Conservation (phyloP, 2,113 vertebrate genomes). For the Egretta garzetta region DNA sequence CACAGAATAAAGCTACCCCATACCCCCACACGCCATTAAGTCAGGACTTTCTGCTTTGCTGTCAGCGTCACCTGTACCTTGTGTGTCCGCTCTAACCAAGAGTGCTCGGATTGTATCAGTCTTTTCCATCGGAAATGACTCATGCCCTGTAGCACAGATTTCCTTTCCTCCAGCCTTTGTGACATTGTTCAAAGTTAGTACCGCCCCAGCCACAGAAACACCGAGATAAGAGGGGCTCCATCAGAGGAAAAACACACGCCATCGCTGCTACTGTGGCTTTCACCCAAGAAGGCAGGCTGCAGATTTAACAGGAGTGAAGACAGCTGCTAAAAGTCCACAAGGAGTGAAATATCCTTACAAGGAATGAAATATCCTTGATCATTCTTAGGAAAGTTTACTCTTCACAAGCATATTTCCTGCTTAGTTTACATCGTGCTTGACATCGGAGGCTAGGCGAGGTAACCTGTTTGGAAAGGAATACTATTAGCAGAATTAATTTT, state of each 20-base stretch:
- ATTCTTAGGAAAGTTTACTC: neutral
- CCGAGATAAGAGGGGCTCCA: neutral
- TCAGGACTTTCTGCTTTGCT: neutral
- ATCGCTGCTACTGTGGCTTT: neutral
- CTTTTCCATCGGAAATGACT: neutral
- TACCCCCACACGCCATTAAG: neutral
- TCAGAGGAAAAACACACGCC: neutral
- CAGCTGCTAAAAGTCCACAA: neutral
- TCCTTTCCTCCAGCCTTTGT: neutral
- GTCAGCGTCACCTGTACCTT: neutral
- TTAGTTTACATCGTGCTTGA: neutral
- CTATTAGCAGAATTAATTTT: conserved; percentile 27
- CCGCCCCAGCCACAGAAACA: neutral
- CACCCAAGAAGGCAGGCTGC: neutral
- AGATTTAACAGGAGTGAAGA: neutral
- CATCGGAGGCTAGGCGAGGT: neutral
- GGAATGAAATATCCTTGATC: neutral
- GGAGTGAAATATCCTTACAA: neutral
- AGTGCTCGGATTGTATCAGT: neutral
- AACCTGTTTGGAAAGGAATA: conserved; percentile 29
- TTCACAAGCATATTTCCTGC: neutral
- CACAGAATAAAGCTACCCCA: neutral
- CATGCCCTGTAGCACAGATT: neutral
- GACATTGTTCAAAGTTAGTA: neutral
- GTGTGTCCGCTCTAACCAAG: neutral